A percentile compares a stretch with the other conserved stretches of the same genome.
Conservation (phyloP, 2,113 vertebrate species). For the Callithrix jacchus region DNA sequence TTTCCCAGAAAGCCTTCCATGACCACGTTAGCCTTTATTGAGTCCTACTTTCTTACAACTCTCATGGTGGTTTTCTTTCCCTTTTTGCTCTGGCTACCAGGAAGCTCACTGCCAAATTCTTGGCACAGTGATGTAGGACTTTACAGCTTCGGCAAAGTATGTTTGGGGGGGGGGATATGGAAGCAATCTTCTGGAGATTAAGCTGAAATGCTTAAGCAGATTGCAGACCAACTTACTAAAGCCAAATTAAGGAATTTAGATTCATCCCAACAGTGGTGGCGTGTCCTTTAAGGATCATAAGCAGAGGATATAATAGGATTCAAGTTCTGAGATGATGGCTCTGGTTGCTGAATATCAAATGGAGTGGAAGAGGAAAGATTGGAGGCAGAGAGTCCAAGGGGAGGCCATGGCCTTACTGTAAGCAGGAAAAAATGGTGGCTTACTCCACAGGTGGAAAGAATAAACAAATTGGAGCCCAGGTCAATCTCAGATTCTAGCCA, state of each 20-base stretch:
- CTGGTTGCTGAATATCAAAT: not conserved
- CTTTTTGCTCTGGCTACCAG: conserved; percentile 42
- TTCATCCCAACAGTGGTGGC: not conserved
- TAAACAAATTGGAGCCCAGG: not conserved
- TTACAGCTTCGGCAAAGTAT: not conserved
- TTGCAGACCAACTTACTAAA: not conserved
- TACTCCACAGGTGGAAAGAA: not conserved
- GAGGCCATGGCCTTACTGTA: not conserved
- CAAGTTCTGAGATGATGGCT: not conserved
- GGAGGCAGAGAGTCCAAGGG: not conserved
- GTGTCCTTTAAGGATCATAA: not conserved
- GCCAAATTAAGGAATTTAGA: not conserved
- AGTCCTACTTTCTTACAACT: not conserved
- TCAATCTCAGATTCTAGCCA: not conserved
- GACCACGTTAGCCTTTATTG: not conserved
- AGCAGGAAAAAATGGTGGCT: not conserved
- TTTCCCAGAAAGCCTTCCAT: not conserved
- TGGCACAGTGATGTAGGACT: not conserved
- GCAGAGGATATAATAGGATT: not conserved
- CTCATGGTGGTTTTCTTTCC: not conserved
- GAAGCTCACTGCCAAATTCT: conserved; percentile 6
- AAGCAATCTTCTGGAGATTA: not conserved
- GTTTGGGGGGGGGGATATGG: not conserved
- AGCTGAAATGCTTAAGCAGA: not conserved
- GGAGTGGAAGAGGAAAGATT: not conserved